phyloP scores from a whole-genome alignment of 2,888 invertebrate species.

The Pteria penguin region DNA sequence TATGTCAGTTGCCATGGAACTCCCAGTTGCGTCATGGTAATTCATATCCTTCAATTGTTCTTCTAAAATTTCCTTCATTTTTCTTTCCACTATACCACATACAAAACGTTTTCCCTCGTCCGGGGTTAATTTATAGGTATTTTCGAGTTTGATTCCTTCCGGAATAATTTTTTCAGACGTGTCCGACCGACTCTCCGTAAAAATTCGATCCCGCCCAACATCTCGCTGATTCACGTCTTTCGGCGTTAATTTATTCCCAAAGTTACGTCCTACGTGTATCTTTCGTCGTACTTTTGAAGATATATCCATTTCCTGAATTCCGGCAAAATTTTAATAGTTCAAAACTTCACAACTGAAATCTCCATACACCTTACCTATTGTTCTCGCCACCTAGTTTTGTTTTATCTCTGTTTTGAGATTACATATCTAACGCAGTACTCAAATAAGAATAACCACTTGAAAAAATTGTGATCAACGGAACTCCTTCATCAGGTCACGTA shows the following conservation, averaged over 20 bases:
- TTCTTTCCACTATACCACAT: constrained; percentile 47
- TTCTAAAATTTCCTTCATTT: constrained; percentile 53
- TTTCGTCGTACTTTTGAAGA: not conserved
- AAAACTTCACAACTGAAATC: no score
- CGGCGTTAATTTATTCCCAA: not conserved
- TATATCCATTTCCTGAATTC: not conserved
- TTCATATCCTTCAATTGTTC: constrained; percentile 50
- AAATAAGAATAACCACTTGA: no score
- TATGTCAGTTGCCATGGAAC: constrained; percentile 55
- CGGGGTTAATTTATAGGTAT: constrained; percentile 55
- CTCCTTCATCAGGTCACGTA: no score
- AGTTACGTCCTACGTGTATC: no score
- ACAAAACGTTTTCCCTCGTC: constrained; percentile 51
- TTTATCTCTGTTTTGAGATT: no score
- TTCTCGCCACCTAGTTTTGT: no score
- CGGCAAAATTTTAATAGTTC: no score
- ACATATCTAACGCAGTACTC: no score
- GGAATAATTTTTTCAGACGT: constrained; percentile 18
- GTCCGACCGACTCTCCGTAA: constrained; percentile 15
- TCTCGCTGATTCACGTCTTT: not conserved
- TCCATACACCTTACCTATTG: no score
- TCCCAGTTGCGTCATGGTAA: constrained; percentile 55
- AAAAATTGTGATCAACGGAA: no score
- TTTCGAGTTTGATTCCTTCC: constrained; percentile 42
- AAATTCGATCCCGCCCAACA: not conserved